Evolutionary conservation across 1,140 invertebrate species (phyloP).

Genomic region (Drosophila persimilis): DNA sequence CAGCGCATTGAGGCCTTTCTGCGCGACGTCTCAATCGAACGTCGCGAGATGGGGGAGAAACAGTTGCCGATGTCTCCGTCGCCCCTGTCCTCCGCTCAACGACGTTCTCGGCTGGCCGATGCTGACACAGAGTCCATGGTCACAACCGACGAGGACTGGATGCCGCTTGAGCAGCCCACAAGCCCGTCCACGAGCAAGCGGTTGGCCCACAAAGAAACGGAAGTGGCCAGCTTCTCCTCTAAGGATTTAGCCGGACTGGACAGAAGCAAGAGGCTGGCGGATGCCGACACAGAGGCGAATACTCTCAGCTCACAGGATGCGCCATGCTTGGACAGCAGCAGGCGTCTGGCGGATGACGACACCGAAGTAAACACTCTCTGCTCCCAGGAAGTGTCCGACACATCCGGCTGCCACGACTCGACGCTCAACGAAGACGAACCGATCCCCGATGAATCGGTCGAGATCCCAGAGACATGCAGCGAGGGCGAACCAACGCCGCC

Average conservation of each 20-base stretch:
- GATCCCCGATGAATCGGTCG: slow-evolving; percentile 58
- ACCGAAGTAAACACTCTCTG: slow-evolving; percentile 51
- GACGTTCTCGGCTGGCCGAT: slow-evolving; percentile 42
- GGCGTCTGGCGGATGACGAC: slow-evolving; percentile 50
- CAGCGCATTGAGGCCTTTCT: slow-evolving; percentile 70
- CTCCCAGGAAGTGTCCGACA: slow-evolving; percentile 13
- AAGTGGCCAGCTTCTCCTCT: neutral
- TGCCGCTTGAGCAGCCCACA: neutral
- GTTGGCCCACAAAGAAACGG: neutral
- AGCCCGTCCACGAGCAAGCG: slow-evolving; percentile 20
- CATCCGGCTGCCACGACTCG: neutral
- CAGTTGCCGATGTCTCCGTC: neutral
- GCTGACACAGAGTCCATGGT: slow-evolving; percentile 78
- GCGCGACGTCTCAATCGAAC: slow-evolving; percentile 66
- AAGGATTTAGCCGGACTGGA: too few species aligned
- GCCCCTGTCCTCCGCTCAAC: slow-evolving; percentile 3
- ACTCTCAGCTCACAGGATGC: slow-evolving; percentile 20
- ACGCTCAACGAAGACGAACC: slow-evolving; percentile 21
- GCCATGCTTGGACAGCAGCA: slow-evolving; percentile 32
- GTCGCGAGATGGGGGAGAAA: slow-evolving; percentile 21
- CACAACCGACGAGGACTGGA: slow-evolving; percentile 34
- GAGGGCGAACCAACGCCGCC: slow-evolving; percentile 39
- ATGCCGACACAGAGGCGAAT: slow-evolving; percentile 35
- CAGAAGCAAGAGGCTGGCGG: slow-evolving; percentile 25
- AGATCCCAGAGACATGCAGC: slow-evolving; percentile 63